Evolutionary conservation across 2,113 vertebrate genomes (phyloP), one percentile per base, ranked within the genome.

Genomic region (Xiphophorus hellerii): DNA sequence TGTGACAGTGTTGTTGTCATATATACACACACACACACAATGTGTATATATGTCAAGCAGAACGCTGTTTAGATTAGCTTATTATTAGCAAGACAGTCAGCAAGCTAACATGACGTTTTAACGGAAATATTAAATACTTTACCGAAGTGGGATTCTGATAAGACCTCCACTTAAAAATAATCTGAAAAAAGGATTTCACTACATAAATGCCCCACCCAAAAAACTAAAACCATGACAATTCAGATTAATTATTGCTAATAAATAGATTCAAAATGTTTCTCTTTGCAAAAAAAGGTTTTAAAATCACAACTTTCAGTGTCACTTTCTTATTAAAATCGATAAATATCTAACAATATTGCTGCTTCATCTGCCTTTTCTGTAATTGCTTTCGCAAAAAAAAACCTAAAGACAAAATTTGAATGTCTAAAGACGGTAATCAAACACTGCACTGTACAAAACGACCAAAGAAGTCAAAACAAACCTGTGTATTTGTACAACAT

Each of bases 361-460:
- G 67, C 30, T 60, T 73, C 63, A 71, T 79, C 67, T 79, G 71
- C 69, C 62, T 68, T 58, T 61, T 63, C 70, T 61, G 44, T 39
- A 33, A 22, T 67, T 13, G 20, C 63, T 81, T 62, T 77, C 67
- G 3, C 12, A 62, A 60, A 39, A 20, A 70, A 61, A 71, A n/a
- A 35, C 10, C 35, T 11, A 11, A 37, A 37, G 35, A 37, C 35
- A 37, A 37, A 54, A 10, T 54, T 69, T 70, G 67, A 13, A 76
- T 69, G 51, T 42, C 8, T 27, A 30, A 78, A 73, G 61, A 66
- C 64, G 31, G 54, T 31, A 73, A 71, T 71, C 42, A 74, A 79
- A 74, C 71, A 74, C 81, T 62, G 71, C 42, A 73, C 73, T 72
- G 42, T 63, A 80, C 42, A 11, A 69, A 68, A 62, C 62, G 9